Conservation (phyloP, 2,113 vertebrate species). For the Sinocyclocheilus rhinocerous region DNA sequence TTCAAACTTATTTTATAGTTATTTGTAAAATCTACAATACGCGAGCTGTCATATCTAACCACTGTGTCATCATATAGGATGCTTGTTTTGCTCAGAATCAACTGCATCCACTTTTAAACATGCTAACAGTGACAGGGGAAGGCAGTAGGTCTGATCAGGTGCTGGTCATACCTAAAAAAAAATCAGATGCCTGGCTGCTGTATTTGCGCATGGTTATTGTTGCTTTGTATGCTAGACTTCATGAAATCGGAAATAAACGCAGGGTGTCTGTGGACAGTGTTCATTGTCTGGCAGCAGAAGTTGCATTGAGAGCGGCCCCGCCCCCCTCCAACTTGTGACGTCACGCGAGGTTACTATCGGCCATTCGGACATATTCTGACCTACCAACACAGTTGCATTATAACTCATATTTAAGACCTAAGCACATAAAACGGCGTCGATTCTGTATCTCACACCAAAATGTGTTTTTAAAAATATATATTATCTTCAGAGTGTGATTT, state of each 20-base stretch:
- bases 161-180: no score
- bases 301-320: no score
- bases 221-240: not conserved
- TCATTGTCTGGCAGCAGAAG: conserved; percentile 22
- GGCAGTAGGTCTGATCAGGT: no score
- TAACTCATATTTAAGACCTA: not conserved
- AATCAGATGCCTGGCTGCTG: not conserved
- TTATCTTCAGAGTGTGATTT: not conserved
- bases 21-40: not conserved
- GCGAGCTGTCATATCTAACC: not conserved
- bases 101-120: not conserved
- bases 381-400: not conserved
- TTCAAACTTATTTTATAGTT: no score
- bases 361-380: conserved; percentile 72
- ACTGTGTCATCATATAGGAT: no score
- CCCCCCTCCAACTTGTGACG: conserved; percentile 60
- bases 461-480: not conserved
- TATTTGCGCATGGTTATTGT: not conserved
- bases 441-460: not conserved
- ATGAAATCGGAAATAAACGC: not conserved
- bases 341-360: conserved; percentile 83
- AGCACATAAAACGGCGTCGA: not conserved
- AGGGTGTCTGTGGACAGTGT: not conserved
- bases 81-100: not conserved
- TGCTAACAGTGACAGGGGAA: not conserved